A percentile compares a stretch with the other conserved stretches of the same genome.
Evolutionary conservation across 2,888 invertebrate species (phyloP).

Genomic region (Parelbella ahira): DNA sequence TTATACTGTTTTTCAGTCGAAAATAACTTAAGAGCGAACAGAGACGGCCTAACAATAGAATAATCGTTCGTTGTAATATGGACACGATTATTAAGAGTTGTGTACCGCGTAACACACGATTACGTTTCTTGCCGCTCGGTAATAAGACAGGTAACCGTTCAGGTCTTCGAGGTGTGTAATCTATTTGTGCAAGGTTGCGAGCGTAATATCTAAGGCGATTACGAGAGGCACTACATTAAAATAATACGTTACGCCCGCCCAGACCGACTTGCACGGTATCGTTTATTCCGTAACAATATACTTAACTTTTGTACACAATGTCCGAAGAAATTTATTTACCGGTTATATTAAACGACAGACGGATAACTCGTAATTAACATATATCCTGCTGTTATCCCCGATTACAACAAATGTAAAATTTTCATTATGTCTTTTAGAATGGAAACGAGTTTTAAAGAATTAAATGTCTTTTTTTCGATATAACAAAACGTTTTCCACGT

Average conservation of each 20-base stretch:
- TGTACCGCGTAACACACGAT: not conserved
- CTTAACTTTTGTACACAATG: too few relatives aligned
- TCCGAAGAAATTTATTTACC: too few relatives aligned
- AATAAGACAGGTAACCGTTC: slow-evolving; percentile 7
- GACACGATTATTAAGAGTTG: slow-evolving; percentile 5
- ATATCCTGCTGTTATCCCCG: too few relatives aligned
- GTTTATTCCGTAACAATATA: too few relatives aligned
- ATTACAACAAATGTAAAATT: too few relatives aligned
- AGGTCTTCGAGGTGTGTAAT: slow-evolving; percentile 5
- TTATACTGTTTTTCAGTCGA: too few relatives aligned
- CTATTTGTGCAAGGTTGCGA: slow-evolving; percentile 14
- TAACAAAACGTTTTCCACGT: too few relatives aligned
- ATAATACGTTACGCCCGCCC: slow-evolving; percentile 3
- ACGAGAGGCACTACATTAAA: slow-evolving; percentile 3
- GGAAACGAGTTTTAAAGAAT: too few relatives aligned
- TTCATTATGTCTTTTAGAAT: too few relatives aligned
- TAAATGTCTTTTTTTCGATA: too few relatives aligned
- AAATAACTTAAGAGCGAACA: not conserved
- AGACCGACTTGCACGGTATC: not conserved
- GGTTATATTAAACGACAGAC: too few relatives aligned
- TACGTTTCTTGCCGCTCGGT: not conserved
- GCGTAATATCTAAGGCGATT: slow-evolving; percentile 10
- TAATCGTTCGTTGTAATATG: slow-evolving; percentile 9
- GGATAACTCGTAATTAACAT: too few relatives aligned
- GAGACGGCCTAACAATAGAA: slow-evolving; percentile 3